A percentile compares a stretch with the other conserved stretches of the same genome.
These are phyloP conservation scores for Melinopterus prodromus DNA, from an alignment of 2,888 invertebrate genomes.

Conservation along the genomic window DNA sequence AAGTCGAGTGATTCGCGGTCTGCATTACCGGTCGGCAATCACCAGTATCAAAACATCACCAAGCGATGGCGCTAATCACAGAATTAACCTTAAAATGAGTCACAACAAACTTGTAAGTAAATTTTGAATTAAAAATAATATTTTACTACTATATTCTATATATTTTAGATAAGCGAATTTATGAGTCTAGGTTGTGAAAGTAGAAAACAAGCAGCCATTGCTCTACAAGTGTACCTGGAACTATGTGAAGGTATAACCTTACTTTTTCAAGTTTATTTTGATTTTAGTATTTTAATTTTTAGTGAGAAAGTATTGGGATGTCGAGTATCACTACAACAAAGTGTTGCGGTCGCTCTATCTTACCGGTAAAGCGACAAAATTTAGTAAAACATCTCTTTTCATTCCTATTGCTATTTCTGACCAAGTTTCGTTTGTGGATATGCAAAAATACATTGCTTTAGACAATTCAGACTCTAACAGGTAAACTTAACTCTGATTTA, in stretches of 20 bases:
- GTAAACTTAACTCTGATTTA: slow-evolving; percentile 13
- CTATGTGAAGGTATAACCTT: slow-evolving; percentile 63
- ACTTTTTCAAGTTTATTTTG: neutral
- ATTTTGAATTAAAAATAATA: slow-evolving; percentile 42
- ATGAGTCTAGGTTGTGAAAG: slow-evolving; percentile 60
- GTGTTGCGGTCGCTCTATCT: slow-evolving; percentile 58
- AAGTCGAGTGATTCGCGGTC: slow-evolving; percentile 48
- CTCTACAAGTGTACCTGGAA: slow-evolving; percentile 65
- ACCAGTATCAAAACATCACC: neutral
- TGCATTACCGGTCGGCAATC: slow-evolving; percentile 14
- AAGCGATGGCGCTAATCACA: slow-evolving; percentile 6
- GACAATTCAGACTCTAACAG: slow-evolving; percentile 18
- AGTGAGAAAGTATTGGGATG: slow-evolving; percentile 62
- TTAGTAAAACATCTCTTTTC: slow-evolving; percentile 55
- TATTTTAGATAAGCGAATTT: slow-evolving; percentile 59
- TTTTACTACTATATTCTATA: neutral
- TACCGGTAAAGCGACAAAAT: slow-evolving; percentile 57
- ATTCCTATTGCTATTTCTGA: slow-evolving; percentile 59
- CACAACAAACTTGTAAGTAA: slow-evolving; percentile 32
- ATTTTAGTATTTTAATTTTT: slow-evolving; percentile 34
- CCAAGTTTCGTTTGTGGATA: slow-evolving; percentile 55
- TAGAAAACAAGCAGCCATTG: slow-evolving; percentile 60
- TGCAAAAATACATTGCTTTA: slow-evolving; percentile 50
- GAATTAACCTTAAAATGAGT: slow-evolving; percentile 29
- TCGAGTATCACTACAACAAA: slow-evolving; percentile 59